phyloP scores from a whole-genome alignment of 2,888 invertebrate species.

The Tortricodes alternella region DNA sequence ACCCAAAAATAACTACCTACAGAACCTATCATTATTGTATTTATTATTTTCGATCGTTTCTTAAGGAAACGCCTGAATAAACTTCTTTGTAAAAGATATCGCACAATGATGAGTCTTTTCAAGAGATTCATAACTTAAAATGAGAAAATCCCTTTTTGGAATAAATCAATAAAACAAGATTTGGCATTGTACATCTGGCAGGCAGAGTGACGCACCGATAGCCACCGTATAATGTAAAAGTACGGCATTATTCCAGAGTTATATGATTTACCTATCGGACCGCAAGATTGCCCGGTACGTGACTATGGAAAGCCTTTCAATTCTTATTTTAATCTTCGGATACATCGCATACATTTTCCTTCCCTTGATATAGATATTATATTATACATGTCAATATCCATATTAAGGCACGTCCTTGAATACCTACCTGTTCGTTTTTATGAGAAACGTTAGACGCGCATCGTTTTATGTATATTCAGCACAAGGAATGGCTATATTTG shows the following conservation, averaged over 20 bases:
- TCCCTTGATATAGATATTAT: too few relatives aligned
- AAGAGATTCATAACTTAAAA: not conserved
- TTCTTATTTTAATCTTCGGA: conserved; percentile 20
- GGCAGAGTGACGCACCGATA: not conserved
- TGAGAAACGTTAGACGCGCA: not conserved
- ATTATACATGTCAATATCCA: not conserved
- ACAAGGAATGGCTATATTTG: not conserved
- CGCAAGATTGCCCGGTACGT: conserved; percentile 38
- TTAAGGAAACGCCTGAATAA: not conserved
- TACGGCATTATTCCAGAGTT: conserved; percentile 38
- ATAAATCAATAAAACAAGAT: not conserved
- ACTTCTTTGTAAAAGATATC: not conserved
- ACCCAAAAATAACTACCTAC: too few relatives aligned
- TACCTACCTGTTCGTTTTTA: not conserved
- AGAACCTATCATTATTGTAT: not conserved
- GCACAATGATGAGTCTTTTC: not conserved
- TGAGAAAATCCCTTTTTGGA: not conserved
- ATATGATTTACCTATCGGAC: conserved; percentile 41
- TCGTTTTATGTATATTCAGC: not conserved
- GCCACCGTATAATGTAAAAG: not conserved
- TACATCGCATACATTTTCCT: not conserved
- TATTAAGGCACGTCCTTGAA: conserved; percentile 1
- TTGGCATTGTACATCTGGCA: not conserved
- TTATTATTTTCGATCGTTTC: not conserved
- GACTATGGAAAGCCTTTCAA: conserved; percentile 29